Base-by-base conservation (phyloP, 2,888 invertebrate genomes). In the Drosophila aldrichi region DNA sequence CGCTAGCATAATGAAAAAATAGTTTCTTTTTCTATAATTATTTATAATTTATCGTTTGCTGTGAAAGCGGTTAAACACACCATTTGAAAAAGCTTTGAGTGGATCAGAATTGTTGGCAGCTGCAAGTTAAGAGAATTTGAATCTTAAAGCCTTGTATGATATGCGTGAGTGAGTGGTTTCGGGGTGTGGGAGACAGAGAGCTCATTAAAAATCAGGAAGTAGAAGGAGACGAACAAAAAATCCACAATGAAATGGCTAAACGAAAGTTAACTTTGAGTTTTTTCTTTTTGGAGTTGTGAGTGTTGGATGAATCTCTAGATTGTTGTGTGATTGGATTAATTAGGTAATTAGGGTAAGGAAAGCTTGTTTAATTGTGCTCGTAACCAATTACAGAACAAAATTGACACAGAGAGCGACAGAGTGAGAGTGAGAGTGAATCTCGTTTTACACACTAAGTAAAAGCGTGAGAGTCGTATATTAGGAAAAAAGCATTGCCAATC, bases 11-110 rank as follows among this genome's bases (percentile, higher is more conserved):
- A 74, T 10, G 52, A 48, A 63, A 66, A 46, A 25, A 61, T n/a
- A 16, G 20, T 16, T 44, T 14, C 10, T 14, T 10, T 63, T 68
- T 55, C 40, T 6, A 48, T 29, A 29, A 16, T 48, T 22, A 36
- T 64, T 16, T n/a, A 49, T 12, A 32, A 12, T 32, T 44, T 68
- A 48, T 74, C 38, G 29, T 64, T 64, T 71, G 77, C 61, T 75
- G 70, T 79, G 82, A 68, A 75, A 82, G 84, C 84, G 86, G 86
- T 77, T 82, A 78, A 78, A 89, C 90, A 90, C 90, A 89, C 90
- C 89, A 89, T 82, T 85, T 87, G 66, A 48, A 59, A 80, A 72
- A 68, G 72, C 81, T 65, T 72, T 80, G 59, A 62, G 52, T 76
- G 65, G 52, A 57, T 67, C 76, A 65, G 79, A 58, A 58, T 58